Base-by-base conservation (phyloP, 1,140 invertebrate species). In the Heliconius himera region DNA sequence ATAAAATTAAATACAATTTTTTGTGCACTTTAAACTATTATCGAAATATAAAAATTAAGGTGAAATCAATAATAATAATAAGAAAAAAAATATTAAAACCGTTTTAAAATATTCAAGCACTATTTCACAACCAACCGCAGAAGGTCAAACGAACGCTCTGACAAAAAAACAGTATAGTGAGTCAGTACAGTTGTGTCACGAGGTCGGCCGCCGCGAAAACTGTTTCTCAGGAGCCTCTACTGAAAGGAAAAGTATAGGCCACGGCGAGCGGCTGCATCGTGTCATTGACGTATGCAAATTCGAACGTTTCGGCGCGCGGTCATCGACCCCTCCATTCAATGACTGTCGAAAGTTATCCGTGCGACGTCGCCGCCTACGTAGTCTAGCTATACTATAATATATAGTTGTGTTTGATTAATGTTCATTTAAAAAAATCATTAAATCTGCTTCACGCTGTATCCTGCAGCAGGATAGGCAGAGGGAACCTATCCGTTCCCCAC, bases 171-270 rank as follows among this genome's bases (percentile, higher is more conserved):
- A 36, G 70, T 76, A 33, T 70, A 81, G 81, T 79, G n/a, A 76
- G 60, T 76, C 60, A 70, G 81, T 81, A 84, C 78, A 86, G 85
- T 83, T 82, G 88, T 92, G 89, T 91, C 87, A 92, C 89, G 88
- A 88, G 89, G 90, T 89, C 88, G 89, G 90, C 88, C 88, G 85
- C 76, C 83, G 81, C 87, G 87, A 89, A 90, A 90, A 88, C 72
- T 86, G 87, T 89, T 90, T 89, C 89, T 88, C 85, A 84, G 85
- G 83, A 85, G 71, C 82, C 79, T 70, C 83, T 66, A 83, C 88
- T 88, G 81, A 82, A 82, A 82, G 81, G 78, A 82, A 82, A 82
- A 82, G 78, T 82, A 78, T 82, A 78, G 71, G 80, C 76, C 76
- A 72, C 71, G 75, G 79, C 75, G 60, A 79, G 70, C 74, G 74